Percentiles rank a stretch among this genome's conserved stretches.
Evolutionary conservation across 2,797 vertebrate genomes (phyloP).

Genomic region (Enteromius paludinosus): DNA sequence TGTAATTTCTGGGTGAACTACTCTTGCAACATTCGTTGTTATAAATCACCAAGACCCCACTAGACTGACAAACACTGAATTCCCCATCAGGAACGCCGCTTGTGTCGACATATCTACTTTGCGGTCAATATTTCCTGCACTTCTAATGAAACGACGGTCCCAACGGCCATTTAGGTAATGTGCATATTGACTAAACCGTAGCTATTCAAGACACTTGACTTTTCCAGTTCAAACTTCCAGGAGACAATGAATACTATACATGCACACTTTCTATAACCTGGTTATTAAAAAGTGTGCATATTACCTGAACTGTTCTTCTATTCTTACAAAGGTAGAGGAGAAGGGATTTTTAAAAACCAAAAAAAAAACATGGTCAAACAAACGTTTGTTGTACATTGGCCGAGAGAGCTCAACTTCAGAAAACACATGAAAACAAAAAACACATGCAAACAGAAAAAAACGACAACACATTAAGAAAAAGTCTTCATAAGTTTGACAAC

Average conservation of each 20-base stretch:
- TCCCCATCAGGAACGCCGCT: neutral
- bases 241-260: slow-evolving; percentile 38
- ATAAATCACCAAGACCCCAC: slow-evolving; percentile 30
- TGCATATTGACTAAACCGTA: slow-evolving; percentile 28
- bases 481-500: no score
- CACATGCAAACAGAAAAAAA: no score
- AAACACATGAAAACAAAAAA: no score
- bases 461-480: no score
- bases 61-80: slow-evolving; percentile 25
- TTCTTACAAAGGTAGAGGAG: slow-evolving; percentile 49
- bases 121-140: slow-evolving; percentile 39
- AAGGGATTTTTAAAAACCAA: neutral
- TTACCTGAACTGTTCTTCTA: slow-evolving; percentile 21
- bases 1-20: slow-evolving; percentile 1
- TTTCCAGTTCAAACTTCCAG: slow-evolving; percentile 7
- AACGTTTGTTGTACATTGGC: neutral
- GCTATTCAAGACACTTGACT: slow-evolving; percentile 44
- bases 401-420: no score
- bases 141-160: slow-evolving; percentile 52
- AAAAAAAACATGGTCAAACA: neutral
- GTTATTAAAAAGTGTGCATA: neutral
- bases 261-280: slow-evolving; percentile 13
- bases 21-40: slow-evolving; percentile 11
- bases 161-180: slow-evolving; percentile 45
- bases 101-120: slow-evolving; percentile 39